Evolutionary conservation across 2,888 invertebrate genomes (phyloP).

Genomic region (Hoplodrina blanda): DNA sequence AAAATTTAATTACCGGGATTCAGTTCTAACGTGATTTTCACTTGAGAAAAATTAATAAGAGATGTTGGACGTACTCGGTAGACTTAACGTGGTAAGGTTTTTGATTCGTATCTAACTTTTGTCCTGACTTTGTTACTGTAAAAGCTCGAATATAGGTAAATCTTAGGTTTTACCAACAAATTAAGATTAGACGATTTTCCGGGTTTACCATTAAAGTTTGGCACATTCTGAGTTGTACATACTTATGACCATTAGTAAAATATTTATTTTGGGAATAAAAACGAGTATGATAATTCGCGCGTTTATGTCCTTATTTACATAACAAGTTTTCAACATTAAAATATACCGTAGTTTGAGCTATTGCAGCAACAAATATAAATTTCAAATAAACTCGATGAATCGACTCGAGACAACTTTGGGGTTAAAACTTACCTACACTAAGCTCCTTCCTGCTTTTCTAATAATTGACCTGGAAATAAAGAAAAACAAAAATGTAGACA

Average conservation of each 20-base stretch:
- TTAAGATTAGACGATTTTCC: too few relatives aligned
- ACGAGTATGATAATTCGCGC: too few relatives aligned
- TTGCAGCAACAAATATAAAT: neutral
- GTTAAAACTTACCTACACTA: neutral
- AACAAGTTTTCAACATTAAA: too few relatives aligned
- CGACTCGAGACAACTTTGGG: neutral
- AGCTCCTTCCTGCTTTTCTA: too few relatives aligned
- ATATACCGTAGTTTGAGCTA: too few relatives aligned
- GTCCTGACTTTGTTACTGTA: neutral
- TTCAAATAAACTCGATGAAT: neutral
- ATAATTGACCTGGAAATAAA: slow-evolving; percentile 1
- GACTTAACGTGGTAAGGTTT: neutral
- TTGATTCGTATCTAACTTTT: neutral
- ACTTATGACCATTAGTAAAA: too few relatives aligned
- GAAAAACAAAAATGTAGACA: neutral
- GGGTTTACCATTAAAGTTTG: too few relatives aligned
- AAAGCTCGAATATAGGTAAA: neutral
- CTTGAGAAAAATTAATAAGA: slow-evolving; percentile 39
- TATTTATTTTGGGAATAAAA: too few relatives aligned
- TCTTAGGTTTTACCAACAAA: neutral
- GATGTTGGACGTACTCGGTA: neutral
- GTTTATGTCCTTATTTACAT: too few relatives aligned
- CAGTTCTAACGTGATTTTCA: slow-evolving; percentile 36
- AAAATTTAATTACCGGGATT: slow-evolving; percentile 61
- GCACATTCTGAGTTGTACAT: too few relatives aligned